Evolutionary conservation across 2,113 vertebrate genomes (phyloP), one percentile per base, ranked within the genome.

Genomic region (Gobius niger): DNA sequence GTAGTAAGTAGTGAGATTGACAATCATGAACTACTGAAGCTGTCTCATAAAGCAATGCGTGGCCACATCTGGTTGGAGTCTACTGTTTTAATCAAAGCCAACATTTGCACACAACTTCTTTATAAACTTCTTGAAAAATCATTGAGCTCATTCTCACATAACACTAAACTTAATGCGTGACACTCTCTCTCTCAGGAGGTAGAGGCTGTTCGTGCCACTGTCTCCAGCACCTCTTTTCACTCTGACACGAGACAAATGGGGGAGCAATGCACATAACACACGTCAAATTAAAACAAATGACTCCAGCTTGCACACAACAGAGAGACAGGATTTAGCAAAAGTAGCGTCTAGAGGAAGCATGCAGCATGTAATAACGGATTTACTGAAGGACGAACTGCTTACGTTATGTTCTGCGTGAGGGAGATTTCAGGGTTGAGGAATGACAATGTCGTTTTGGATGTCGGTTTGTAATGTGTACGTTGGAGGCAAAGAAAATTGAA

Each of bases 401-500:
- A 53, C 61, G 42, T 74, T 7, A 47, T 19, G 51, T 61, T 69
- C 54, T 24, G 67, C 34, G 57, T 57, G 62, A 19, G 44, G 56
- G 62, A n/a, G n/a, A 68, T 42, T 76, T 14, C 66, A 44, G 65
- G n/a, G 16, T 56, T 61, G 13, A 44, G 11, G 13, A 42, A 12
- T 67, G 12, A 11, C 40, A 5, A 12, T 61, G 19, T 47, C 13
- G 53, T 13, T 64, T 68, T n/a, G 24, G 9, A 16, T 63, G 24
- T 52, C 12, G 44, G 42, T 47, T 47, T 60, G 51, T 41, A 13
- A 7, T 40, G 47, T 47, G 53, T 18, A 42, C 19, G 24, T 9
- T 6, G 40, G 44, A 56, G 63, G 44, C 56, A 60, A 61, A 75
- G 65, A 71, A 53, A 69, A 53, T 78, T 67, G 71, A 85, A 46